Percentiles rank a stretch among this genome's conserved stretches.
Evolutionary conservation across 2,797 vertebrate species (phyloP).

Genomic region (Helarctos malayanus): DNA sequence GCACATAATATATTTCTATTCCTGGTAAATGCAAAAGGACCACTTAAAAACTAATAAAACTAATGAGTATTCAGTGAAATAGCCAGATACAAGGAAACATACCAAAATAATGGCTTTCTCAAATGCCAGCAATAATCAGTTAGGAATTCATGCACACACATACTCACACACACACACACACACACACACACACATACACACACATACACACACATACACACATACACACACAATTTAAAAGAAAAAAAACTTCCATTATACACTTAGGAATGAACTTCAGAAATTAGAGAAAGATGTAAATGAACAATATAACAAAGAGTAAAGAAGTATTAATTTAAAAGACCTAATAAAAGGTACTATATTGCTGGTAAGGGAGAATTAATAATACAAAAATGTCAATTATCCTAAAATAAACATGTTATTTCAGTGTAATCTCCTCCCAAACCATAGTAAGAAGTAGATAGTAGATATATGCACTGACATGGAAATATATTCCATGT

Average conservation of each 20-base stretch:
- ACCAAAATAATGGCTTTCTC: slow-evolving; percentile 66
- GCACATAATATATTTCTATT: slow-evolving; percentile 69
- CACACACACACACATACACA: no score
- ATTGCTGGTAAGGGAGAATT: neutral
- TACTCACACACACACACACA: neutral
- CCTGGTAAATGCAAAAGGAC: slow-evolving; percentile 53
- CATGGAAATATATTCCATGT: neutral
- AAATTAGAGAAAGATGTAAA: neutral
- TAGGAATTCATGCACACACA: neutral
- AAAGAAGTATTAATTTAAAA: neutral
- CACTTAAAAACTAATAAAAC: slow-evolving; percentile 77
- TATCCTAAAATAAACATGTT: neutral
- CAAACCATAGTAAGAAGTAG: neutral
- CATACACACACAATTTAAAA: neutral
- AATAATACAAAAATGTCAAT: neutral
- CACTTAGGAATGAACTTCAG: slow-evolving; percentile 30
- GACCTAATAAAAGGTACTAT: neutral
- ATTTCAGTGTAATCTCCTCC: neutral
- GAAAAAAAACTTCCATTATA: neutral
- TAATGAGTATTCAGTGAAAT: slow-evolving; percentile 74
- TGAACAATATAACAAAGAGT: neutral
- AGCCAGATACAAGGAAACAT: slow-evolving; percentile 62
- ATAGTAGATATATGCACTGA: neutral
- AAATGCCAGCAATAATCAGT: slow-evolving; percentile 51
- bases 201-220: neutral